A percentile compares a stretch with the other conserved stretches of the same genome.
These are phyloP conservation scores for Drosophila prostipennis DNA, from an alignment of 2,888 invertebrate species.

Conservation along the genomic window DNA sequence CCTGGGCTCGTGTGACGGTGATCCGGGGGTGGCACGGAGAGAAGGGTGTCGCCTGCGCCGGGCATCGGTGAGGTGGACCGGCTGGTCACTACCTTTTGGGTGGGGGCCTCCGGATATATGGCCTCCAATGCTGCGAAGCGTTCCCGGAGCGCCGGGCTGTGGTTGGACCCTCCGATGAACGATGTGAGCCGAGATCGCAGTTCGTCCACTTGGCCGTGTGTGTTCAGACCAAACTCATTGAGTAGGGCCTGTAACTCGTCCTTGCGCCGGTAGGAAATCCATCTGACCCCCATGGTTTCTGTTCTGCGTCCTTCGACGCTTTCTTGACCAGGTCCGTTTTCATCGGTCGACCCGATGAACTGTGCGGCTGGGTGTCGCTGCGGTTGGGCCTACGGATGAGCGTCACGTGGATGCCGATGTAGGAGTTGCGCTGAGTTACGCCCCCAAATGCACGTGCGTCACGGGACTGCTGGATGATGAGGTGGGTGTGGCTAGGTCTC, in stretches of 20 bases:
- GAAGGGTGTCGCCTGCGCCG: neutral
- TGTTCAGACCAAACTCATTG: neutral
- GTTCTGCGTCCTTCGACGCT: neutral
- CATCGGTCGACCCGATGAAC: too few species aligned
- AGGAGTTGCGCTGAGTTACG: neutral
- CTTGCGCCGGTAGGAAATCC: neutral
- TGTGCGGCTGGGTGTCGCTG: neutral
- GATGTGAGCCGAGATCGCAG: too few species aligned
- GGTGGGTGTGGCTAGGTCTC: neutral
- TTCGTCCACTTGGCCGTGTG: too few species aligned
- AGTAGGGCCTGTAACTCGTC: neutral
- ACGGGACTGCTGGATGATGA: neutral
- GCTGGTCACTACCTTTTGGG: too few species aligned
- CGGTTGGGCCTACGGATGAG: neutral
- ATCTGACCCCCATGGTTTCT: neutral
- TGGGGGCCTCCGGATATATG: too few species aligned
- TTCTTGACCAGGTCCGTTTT: neutral
- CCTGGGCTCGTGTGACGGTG: neutral
- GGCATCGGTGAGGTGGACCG: too few species aligned
- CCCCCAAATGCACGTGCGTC: neutral
- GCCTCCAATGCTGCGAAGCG: too few species aligned
- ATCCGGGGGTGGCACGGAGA: neutral
- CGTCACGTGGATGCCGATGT: too few species aligned
- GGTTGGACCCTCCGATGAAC: too few species aligned
- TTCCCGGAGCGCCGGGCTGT: too few species aligned